These are phyloP conservation scores for Rhamphomyia laevipes DNA, from an alignment of 2,888 invertebrate species.

Conservation along the genomic window DNA sequence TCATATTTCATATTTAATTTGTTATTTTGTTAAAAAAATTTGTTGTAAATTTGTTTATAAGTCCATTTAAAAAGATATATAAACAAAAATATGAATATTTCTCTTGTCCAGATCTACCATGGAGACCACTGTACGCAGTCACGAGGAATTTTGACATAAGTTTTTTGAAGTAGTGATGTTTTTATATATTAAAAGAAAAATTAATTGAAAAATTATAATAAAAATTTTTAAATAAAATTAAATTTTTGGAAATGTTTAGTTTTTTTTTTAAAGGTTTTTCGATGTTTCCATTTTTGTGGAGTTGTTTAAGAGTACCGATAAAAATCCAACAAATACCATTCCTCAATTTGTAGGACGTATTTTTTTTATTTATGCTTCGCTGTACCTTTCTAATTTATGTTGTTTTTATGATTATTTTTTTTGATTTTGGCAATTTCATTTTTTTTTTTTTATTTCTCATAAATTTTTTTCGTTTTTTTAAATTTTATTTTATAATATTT, in stretches of 20 bases:
- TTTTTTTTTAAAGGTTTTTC: conserved; percentile 4
- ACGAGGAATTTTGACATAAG: conserved; percentile 22
- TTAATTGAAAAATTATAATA: too few species aligned
- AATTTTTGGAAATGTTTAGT: conserved; percentile 1
- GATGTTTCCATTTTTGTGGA: conserved; percentile 1
- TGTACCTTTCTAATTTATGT: neutral
- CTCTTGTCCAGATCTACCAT: conserved; percentile 37
- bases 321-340: conserved; percentile 2
- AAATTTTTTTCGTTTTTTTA: neutral
- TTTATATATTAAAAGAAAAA: too few species aligned
- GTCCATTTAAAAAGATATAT: neutral
- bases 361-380: too few species aligned
- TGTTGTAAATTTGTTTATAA: neutral
- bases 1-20: neutral
- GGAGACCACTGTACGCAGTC: conserved; percentile 39
- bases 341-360: neutral
- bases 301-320: conserved; percentile 1
- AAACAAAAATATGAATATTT: conserved; percentile 12
- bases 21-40: neutral
- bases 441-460: too few species aligned
- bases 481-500: neutral
- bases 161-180: too few species aligned
- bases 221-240: too few species aligned
- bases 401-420: neutral
- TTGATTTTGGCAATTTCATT: neutral